Evolutionary conservation across 37 sponge, comb jelly and placozoan species (phyloP), one percentile per base, ranked within the genome.

Genomic region (Spongilla lacustris): DNA sequence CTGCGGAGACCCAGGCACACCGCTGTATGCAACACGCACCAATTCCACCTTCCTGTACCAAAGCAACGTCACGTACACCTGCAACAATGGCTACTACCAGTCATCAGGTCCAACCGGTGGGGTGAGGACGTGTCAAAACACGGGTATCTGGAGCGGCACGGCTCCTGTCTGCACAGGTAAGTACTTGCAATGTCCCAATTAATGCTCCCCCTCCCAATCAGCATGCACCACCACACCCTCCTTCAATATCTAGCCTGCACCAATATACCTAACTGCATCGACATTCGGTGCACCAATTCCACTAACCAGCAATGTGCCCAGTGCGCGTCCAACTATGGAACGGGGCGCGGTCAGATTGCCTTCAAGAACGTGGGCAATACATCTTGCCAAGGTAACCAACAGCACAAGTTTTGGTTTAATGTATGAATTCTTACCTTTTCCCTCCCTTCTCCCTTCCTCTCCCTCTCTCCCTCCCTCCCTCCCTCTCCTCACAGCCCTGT

Each of bases 1-100:
- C 76, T 93, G 93, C 83, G 87, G 87, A 38, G 93, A 93, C 74
- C 93, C 93, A 80, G 93, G 93, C 14, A 25, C 74, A 2, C 90
- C 90, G 66, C 90, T 29, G 28, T 86, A 93, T 80, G 77, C 88
- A 2, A 9, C n/a, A 28, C 66, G 91, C 24, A 19, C 0, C 29
- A 91, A 91, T 27, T 70, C 68, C 74, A 37, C 35, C 32, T 94
- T 90, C 79, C 79, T 94, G 34, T 94, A 82, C 68, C 58, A 28
- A 24, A 86, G 87, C 67, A 48, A 24, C 0, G 91, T 94, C 35
- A 29, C 29, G 25, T 94, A 76, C 81, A 84, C 90, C 10, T 94
- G 94, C 86, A 68, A 90, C 67, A 29, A 90, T 81, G 90, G 91
- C 32, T 94, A 94, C 82, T 94, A 84, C 86, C 88, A 84, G 78